phyloP scores from a whole-genome alignment of 2,888 invertebrate genomes.

The Spilarctia lutea region DNA sequence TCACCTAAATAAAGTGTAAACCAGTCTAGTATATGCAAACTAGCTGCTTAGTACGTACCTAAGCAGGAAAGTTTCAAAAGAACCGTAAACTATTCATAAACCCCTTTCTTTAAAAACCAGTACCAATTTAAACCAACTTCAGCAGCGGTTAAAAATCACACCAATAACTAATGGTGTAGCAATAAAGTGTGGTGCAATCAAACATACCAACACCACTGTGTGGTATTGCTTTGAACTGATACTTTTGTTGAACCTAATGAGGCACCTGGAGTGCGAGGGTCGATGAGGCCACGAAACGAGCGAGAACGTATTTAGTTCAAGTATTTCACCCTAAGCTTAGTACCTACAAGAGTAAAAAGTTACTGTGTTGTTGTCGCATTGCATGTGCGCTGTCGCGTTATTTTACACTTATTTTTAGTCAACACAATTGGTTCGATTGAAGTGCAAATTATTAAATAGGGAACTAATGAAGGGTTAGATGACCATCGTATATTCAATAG shows the following conservation, averaged over 20 bases:
- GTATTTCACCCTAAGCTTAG: background rate
- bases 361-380: too few species aligned
- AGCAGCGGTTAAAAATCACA: constrained; percentile 4
- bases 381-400: too few species aligned
- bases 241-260: constrained; percentile 73
- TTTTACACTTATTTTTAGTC: too few species aligned
- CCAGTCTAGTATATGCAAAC: background rate
- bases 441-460: too few species aligned
- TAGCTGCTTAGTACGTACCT: background rate
- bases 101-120: background rate
- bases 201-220: constrained; percentile 34
- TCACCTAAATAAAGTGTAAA: background rate
- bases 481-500: too few species aligned
- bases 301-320: background rate
- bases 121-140: background rate
- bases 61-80: background rate
- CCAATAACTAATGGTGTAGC: constrained; percentile 23
- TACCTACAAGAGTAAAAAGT: background rate
- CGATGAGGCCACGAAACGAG: constrained; percentile 38
- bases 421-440: too few species aligned
- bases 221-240: constrained; percentile 66
- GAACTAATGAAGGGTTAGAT: too few species aligned
- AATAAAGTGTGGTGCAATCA: constrained; percentile 25
- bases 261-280: constrained; percentile 64
- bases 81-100: background rate